Conservation (phyloP, 2,113 vertebrate genomes). For the Salvator merianae region DNA sequence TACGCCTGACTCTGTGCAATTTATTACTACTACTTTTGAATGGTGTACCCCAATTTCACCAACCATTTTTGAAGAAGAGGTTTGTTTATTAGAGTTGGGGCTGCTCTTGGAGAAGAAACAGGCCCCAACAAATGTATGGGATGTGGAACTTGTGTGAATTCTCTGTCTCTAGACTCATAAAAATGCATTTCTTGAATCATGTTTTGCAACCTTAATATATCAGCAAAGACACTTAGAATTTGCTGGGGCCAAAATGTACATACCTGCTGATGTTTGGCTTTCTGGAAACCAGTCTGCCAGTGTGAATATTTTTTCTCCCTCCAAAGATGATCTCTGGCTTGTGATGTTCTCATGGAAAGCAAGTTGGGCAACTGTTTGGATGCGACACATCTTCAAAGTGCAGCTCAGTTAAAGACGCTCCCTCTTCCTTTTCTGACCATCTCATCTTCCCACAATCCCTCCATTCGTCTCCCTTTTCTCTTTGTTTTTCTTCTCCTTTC, state of each 20-base stretch:
- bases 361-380: slow-evolving; percentile 54
- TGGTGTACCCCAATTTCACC: neutral
- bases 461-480: slow-evolving; percentile 73
- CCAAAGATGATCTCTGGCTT: neutral
- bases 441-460: slow-evolving; percentile 75
- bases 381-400: slow-evolving; percentile 53
- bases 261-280: neutral
- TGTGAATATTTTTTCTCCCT: neutral
- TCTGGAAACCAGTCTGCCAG: neutral
- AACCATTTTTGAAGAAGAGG: neutral
- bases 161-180: neutral
- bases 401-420: slow-evolving; percentile 75
- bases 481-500: slow-evolving; percentile 68
- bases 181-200: neutral
- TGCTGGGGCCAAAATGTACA: neutral
- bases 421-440: slow-evolving; percentile 80
- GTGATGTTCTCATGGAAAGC: slow-evolving; percentile 21
- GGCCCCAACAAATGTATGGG: neutral
- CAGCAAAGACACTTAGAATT: neutral
- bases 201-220: neutral
- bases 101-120: neutral
- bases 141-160: neutral
- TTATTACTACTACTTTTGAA: neutral
- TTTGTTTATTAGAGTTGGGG: neutral
- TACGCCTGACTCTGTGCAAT: neutral